Evolutionary conservation across 2,113 vertebrate genomes (phyloP), one percentile per base, ranked within the genome.

Genomic region (Saccopteryx leptura): DNA sequence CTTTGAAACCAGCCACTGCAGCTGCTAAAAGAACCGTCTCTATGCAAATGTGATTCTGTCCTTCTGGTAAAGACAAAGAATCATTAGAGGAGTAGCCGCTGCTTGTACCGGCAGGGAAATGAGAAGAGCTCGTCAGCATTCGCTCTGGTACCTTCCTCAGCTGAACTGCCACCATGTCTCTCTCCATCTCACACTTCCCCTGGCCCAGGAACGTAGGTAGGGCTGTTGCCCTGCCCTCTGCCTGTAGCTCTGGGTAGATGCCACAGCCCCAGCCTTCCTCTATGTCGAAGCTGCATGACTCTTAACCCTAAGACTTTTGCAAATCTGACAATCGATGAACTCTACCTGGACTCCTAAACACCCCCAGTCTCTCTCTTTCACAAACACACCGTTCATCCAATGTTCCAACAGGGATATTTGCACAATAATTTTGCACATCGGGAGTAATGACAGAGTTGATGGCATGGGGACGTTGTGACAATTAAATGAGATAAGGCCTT

Each of bases 61-160:
- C 56, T 96, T 88, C 88, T 80, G 85, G 71, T 88, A 78, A 76
- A 90, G 76, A 95, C 78, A 90, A 88, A 90, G 89, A 72, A 78
- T 69, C 75, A 80, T 39, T 78, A 52, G 69, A 81, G 90, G 68
- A 46, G 68, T 2, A 72, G 89, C 50, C 54, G 93, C 86, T 89
- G 90, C 74, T 54, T 61, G 31, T 26, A 1, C 9, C 79, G 90
- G 68, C 50, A 46, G 61, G 24, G 56, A 52, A 65, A n/a, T 7
- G 65, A 24, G 52, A 79, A 28, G 61, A 56, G 60, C 74, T 69
- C 33, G 24, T 82, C 72, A 72, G 88, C n/a, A 14, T 33, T 68
- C 50, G 15, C 71, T 28, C 78, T 14, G 50, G 19, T 13, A 18
- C 23, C 80, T 92, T 76, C n/a, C 71, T 76, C 88, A 31, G 94